Percentiles rank a stretch among this genome's conserved stretches.
Conservation (phyloP, 2,888 invertebrate species). For the Deilephila elpenor region DNA sequence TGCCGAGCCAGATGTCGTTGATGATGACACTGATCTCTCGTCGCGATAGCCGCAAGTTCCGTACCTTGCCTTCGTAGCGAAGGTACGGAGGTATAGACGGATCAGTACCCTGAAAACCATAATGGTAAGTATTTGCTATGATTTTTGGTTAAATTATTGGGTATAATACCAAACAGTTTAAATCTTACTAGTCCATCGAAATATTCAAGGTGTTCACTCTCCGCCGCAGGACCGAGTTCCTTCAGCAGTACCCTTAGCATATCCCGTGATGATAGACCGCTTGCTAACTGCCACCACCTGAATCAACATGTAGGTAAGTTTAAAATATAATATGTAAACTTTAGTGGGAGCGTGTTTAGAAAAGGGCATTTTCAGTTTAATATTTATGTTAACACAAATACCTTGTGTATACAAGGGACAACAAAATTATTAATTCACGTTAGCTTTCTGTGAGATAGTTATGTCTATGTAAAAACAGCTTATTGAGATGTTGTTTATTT, state of each 20-base stretch:
- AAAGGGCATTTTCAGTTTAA: too few species aligned
- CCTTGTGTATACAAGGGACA: too few species aligned
- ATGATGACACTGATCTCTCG: conserved; percentile 78
- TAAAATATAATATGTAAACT: background rate
- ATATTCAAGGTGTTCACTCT: conserved; percentile 74
- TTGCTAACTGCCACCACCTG: conserved; percentile 77
- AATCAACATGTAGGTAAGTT: background rate
- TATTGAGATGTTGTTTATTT: too few species aligned
- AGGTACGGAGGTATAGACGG: conserved; percentile 74
- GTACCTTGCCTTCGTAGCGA: conserved; percentile 73
- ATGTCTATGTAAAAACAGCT: too few species aligned
- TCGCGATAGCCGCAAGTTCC: conserved; percentile 79
- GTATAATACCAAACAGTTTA: background rate
- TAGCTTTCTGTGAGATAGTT: too few species aligned
- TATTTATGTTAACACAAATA: too few species aligned
- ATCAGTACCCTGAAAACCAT: conserved; percentile 65
- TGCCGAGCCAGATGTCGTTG: conserved; percentile 78
- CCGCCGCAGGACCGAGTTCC: conserved; percentile 78
- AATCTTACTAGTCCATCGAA: conserved; percentile 76
- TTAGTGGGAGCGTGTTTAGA: too few species aligned
- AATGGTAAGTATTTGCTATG: background rate
- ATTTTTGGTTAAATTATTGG: background rate
- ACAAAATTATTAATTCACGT: too few species aligned
- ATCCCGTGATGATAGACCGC: conserved; percentile 71
- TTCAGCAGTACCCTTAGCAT: conserved; percentile 73